phyloP scores from a whole-genome alignment of 2,797 vertebrate genomes.

The Hafferia zeledoni region DNA sequence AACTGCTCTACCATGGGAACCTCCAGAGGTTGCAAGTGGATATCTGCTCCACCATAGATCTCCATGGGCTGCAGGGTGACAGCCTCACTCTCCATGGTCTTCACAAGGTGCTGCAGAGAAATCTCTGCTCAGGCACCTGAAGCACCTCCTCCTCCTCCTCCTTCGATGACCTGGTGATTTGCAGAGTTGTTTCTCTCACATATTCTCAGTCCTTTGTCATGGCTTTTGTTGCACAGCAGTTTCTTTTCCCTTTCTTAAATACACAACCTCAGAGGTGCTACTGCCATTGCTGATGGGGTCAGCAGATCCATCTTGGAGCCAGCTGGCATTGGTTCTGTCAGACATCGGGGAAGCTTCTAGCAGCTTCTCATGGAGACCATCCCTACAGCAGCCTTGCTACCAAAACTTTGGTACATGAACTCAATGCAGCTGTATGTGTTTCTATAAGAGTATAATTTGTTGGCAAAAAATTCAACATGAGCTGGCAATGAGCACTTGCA shows the following conservation, averaged over 20 bases:
- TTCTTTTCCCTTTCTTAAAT: neutral
- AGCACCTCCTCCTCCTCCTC: neutral
- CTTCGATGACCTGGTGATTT: neutral
- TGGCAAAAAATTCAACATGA: neutral
- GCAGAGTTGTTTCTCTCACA: neutral
- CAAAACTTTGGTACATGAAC: neutral
- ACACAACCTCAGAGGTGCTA: neutral
- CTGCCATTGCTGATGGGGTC: neutral
- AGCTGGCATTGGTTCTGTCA: neutral
- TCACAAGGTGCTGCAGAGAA: accelerated
- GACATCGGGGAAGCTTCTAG: neutral
- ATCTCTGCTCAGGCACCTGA: neutral
- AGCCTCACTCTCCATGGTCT: neutral
- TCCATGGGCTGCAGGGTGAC: neutral
- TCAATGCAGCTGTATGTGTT: neutral
- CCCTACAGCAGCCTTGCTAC: neutral
- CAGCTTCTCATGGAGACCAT: neutral
- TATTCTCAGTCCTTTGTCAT: neutral
- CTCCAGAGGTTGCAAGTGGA: accelerated
- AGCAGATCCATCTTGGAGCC: neutral
- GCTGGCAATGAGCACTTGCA: neutral
- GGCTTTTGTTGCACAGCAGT: neutral
- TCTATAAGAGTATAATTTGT: neutral
- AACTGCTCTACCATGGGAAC: neutral
- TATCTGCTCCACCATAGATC: accelerated